Percentiles rank a stretch among this genome's conserved stretches.
These are phyloP conservation scores for Dendrolimus kikuchii DNA, from an alignment of 1,140 invertebrate genomes.

Conservation along the genomic window DNA sequence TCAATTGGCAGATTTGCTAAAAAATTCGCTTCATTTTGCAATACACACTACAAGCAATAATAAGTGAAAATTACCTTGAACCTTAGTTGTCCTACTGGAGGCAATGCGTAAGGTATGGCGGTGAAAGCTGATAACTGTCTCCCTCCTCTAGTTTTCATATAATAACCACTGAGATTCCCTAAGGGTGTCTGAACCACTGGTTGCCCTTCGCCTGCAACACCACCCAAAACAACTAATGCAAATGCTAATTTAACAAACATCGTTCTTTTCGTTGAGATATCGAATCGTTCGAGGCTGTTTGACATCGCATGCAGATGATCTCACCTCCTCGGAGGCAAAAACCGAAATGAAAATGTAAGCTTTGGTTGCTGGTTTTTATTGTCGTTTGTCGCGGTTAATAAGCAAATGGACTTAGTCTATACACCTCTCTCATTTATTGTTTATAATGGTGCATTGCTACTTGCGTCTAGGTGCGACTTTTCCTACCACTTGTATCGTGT, in stretches of 20 bases:
- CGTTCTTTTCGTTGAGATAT: slow-evolving; percentile 3
- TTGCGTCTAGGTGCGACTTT: too few species aligned
- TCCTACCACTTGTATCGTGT: too few species aligned
- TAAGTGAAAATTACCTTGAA: slow-evolving; percentile 72
- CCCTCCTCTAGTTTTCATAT: slow-evolving; percentile 60
- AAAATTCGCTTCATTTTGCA: too few species aligned
- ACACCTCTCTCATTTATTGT: not conserved
- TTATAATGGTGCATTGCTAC: too few species aligned
- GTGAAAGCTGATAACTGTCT: slow-evolving; percentile 68
- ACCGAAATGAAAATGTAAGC: slow-evolving; percentile 31
- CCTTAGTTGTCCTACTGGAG: slow-evolving; percentile 76
- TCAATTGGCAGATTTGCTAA: too few species aligned
- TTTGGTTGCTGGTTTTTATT: slow-evolving; percentile 20
- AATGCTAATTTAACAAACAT: slow-evolving; percentile 5
- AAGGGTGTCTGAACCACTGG: slow-evolving; percentile 32
- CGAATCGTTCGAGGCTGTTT: slow-evolving; percentile 11
- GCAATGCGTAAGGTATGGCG: slow-evolving; percentile 77
- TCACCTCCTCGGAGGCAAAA: slow-evolving; percentile 25
- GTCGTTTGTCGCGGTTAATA: slow-evolving; percentile 11
- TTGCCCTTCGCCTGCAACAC: slow-evolving; percentile 16
- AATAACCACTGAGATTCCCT: slow-evolving; percentile 62
- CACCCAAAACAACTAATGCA: slow-evolving; percentile 2
- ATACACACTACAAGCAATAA: not conserved
- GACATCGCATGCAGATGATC: slow-evolving; percentile 11
- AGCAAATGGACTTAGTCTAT: slow-evolving; percentile 15